phyloP scores from a whole-genome alignment of 35 echinoderm and acorn worm species.

The Anneissia japonica region DNA sequence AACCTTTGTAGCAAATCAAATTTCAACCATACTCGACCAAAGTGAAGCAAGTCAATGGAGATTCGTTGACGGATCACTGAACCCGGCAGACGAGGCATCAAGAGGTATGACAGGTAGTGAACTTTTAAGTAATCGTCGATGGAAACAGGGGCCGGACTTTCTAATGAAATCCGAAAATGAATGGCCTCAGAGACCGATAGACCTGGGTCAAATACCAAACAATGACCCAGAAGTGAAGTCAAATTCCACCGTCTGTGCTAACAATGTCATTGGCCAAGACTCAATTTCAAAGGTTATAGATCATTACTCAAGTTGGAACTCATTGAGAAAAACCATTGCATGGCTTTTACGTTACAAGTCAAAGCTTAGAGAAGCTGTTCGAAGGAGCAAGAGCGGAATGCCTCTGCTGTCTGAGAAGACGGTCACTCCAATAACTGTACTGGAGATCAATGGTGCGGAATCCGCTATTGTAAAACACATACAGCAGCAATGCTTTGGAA shows the following conservation, averaged over 20 bases:
- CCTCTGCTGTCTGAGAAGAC: background rate
- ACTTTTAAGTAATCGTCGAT: background rate
- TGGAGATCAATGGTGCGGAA: slow-evolving; percentile 29
- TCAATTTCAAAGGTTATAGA: background rate
- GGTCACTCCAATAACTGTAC: background rate
- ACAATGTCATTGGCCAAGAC: background rate
- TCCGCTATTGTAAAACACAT: slow-evolving; percentile 11
- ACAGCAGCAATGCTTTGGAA: slow-evolving; percentile 12
- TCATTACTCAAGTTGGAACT: background rate
- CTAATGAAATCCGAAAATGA: background rate
- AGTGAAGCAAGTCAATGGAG: slow-evolving; percentile 33
- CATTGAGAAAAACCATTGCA: background rate
- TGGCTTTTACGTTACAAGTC: background rate
- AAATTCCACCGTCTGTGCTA: background rate
- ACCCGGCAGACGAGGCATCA: slow-evolving; percentile 50
- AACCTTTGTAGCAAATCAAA: slow-evolving; percentile 56
- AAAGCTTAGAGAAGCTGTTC: background rate
- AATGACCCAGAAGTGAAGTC: background rate
- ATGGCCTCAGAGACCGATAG: background rate
- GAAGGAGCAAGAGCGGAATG: background rate
- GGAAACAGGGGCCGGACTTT: background rate
- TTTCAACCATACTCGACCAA: slow-evolving; percentile 23
- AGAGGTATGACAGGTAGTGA: background rate
- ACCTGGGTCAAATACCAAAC: background rate
- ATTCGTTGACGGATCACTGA: slow-evolving; percentile 16